Percentiles rank a stretch among this genome's conserved stretches.
Evolutionary conservation across 2,888 invertebrate species (phyloP).

Genomic region (Strigamia transsilvanica): DNA sequence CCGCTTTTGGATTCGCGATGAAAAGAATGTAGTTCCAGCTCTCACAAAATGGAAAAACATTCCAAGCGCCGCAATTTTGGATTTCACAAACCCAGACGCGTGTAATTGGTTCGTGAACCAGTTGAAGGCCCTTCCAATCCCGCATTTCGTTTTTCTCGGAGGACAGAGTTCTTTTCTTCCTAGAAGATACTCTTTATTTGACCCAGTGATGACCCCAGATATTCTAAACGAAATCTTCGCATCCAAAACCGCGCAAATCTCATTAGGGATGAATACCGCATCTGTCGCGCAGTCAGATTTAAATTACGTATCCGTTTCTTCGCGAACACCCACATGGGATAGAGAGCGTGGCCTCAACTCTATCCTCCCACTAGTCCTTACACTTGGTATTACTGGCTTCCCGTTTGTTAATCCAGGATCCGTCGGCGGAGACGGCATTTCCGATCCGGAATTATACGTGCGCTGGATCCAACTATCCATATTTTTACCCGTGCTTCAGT

Average conservation of each 20-base stretch:
- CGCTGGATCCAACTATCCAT: constrained; percentile 91
- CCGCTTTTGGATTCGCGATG: constrained; percentile 79
- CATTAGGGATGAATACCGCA: constrained; percentile 77
- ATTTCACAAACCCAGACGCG: constrained; percentile 83
- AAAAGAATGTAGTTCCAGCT: constrained; percentile 73
- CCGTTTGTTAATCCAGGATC: constrained; percentile 93
- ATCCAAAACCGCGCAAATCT: constrained; percentile 63
- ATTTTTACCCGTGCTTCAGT: constrained; percentile 90
- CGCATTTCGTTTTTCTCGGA: constrained; percentile 84
- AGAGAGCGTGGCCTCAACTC: constrained; percentile 72
- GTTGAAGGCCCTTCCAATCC: constrained; percentile 77
- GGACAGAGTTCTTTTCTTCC: constrained; percentile 85
- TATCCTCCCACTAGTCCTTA: constrained; percentile 86
- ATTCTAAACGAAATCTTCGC: constrained; percentile 72
- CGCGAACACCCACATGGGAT: constrained; percentile 87
- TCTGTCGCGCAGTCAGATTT: constrained; percentile 72
- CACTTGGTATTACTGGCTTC: constrained; percentile 89
- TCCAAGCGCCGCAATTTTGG: constrained; percentile 81
- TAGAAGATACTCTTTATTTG: constrained; percentile 77
- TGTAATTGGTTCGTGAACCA: constrained; percentile 81
- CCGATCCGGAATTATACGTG: constrained; percentile 83
- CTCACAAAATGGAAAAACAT: constrained; percentile 82
- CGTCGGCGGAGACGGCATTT: constrained; percentile 81
- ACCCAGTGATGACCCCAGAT: constrained; percentile 79
- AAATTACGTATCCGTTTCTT: constrained; percentile 84